These are phyloP conservation scores for Helarctos malayanus DNA, from an alignment of 2,797 vertebrate species.

Conservation along the genomic window DNA sequence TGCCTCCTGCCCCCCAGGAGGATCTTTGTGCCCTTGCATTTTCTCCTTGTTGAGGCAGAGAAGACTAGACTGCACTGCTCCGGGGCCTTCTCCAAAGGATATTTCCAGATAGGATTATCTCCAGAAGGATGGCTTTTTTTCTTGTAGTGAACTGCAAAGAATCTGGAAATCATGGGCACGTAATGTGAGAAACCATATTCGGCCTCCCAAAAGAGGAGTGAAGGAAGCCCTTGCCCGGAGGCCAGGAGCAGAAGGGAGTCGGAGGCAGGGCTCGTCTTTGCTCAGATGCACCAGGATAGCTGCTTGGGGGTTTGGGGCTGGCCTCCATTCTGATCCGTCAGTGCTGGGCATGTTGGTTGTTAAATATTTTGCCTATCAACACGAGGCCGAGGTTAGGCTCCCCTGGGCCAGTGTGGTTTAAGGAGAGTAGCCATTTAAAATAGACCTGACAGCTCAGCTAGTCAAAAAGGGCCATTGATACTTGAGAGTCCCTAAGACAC, in stretches of 20 bases:
- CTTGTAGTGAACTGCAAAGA: conserved; percentile 2
- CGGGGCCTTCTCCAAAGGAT: neutral
- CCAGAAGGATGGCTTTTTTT: neutral
- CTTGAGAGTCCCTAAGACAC: conserved; percentile 1
- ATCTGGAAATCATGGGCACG: neutral
- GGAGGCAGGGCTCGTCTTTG: neutral
- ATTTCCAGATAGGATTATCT: neutral
- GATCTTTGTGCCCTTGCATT: too few relatives aligned
- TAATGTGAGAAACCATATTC: neutral
- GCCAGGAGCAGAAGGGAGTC: neutral
- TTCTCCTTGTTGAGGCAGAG: neutral
- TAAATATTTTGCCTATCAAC: conserved; percentile 69
- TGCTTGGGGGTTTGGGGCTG: neutral
- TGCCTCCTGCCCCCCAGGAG: neutral
- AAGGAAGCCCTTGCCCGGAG: neutral
- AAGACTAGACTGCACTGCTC: neutral
- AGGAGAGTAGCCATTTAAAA: conserved; percentile 72
- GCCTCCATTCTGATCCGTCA: neutral
- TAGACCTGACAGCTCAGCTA: neutral
- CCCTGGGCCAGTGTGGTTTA: conserved; percentile 59
- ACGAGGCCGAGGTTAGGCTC: conserved; percentile 57
- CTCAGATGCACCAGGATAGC: neutral
- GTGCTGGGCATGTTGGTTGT: neutral
- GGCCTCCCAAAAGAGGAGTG: neutral
- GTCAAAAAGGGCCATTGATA: conserved; percentile 2